Evolutionary conservation across 2,797 vertebrate genomes (phyloP).

Genomic region (Emydoidea blandingii): DNA sequence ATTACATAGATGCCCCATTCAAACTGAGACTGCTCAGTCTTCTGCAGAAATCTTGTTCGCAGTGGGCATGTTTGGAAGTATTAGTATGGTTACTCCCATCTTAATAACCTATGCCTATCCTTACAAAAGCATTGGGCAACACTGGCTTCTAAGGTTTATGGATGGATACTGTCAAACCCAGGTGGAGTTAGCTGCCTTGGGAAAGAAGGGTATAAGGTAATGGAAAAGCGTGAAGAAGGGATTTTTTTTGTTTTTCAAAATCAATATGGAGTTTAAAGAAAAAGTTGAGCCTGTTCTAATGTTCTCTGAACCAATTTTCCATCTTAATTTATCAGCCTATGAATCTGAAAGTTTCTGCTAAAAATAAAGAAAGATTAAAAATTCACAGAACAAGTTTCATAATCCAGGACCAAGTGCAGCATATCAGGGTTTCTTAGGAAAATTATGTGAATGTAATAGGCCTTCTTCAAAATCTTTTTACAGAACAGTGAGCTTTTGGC

Average conservation of each 20-base stretch:
- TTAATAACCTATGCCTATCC: background rate
- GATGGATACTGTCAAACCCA: background rate
- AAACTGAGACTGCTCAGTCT: background rate
- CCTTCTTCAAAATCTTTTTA: rapidly evolving
- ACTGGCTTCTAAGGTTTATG: background rate
- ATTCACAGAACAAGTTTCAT: rapidly evolving
- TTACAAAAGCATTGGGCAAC: background rate
- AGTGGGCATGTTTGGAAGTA: background rate
- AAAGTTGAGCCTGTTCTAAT: background rate
- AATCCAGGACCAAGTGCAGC: rapidly evolving
- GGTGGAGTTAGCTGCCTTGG: background rate
- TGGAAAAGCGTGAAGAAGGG: background rate
- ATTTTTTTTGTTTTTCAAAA: background rate
- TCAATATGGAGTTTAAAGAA: background rate
- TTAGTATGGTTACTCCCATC: background rate
- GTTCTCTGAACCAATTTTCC: background rate
- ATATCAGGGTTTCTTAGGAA: rapidly evolving
- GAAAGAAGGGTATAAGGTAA: background rate
- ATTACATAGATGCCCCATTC: background rate
- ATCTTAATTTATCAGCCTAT: background rate
- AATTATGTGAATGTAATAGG: rapidly evolving
- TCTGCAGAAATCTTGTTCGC: background rate
- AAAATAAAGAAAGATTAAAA: rapidly evolving
- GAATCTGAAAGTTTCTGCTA: background rate
- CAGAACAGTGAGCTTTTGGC: background rate